Base-by-base conservation (phyloP, 2,797 vertebrate species). In the Trematomus bernacchii region DNA sequence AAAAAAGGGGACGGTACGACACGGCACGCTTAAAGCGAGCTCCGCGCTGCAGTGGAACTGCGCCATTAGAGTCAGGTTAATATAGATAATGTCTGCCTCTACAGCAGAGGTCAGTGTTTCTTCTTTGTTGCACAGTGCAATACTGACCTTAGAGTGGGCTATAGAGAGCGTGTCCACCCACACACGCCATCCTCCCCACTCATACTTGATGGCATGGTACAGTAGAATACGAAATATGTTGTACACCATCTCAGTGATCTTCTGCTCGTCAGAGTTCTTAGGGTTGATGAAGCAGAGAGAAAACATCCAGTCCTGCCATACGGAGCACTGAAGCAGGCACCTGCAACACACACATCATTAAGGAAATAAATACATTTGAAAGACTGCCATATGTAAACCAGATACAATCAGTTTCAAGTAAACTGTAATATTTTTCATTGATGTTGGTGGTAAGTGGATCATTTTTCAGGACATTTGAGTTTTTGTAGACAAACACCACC, bases 301-400 rank as follows among this genome's bases (percentile, higher is more conserved):
- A 92, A 99, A 99, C 98, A 99, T 99, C 98, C 98, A 99, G 86
- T 99, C 98, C 92, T 99, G 98, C 98, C 98, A 99, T 23, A 99
- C 98, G 0, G 98, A 99, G 92, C 98, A 99, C 95, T 99, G 98
- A 79, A 99, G 94, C 78, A 99, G 96, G 90, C 98, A 99, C 86
- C 98, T 99, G 70, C 19, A 81, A 75, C 0, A 74, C 2, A 5
- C 42, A 79, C 51, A 58, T 19, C 37, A 43, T 4, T 37, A 37
- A n/a, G 59, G 1, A 3, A 60, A 54, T 19, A 66, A 23, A 5
- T 27, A 27, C 27, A 27, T 27, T 42, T 55, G 7, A 60, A 10
- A 51, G 27, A 62, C 7, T 37, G 33, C 33, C 33, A 37, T 2
- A 30, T 3, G 4, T 10, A 10, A 16, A 40, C 27, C 37, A 44